Evolutionary conservation across 2,888 invertebrate genomes (phyloP), one percentile per base, ranked within the genome.

Genomic region (Drosophila lacicola): DNA sequence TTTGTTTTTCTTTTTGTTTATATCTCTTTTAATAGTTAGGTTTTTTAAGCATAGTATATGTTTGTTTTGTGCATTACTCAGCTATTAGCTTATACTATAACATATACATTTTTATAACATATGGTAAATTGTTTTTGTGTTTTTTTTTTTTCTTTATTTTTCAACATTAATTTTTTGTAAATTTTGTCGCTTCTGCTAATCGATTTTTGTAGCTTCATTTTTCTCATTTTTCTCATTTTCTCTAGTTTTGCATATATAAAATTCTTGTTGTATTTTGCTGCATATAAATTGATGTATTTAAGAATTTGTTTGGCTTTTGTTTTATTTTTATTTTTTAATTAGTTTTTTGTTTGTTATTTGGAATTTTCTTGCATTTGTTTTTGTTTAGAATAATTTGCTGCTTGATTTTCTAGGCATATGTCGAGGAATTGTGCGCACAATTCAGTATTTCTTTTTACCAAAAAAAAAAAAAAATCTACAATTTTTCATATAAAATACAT

Each of bases 31-130:
- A 75, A 85, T 72, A 85, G 86, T 83, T 89, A 85, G 86, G 82
- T 72, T 69, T 72, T 69, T 89, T 82, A 82, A 89, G 89, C 89
- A 89, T 82, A 87, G 74, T 76, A 56, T 62, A 45, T 66, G 34
- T 80, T 64, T 63, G 47, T 65, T 21, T 68, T 55, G 36, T 77
- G 62, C 75, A 80, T 70, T 72, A 46, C 88, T 89, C 82, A 68
- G 71, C 83, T 70, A 79, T 70, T 88, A 64, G 82, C 66, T 81
- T 84, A 73, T 56, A 82, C 17, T 70, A 78, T 78, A 80, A 87
- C 85, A 80, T 78, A 79, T 87, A 71, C 76, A 74, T 85, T 67
- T 70, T 67, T 70, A 76, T 78, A 74, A 68, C 79, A 74, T 75
- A 71, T 57, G 69, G 76, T 82, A 86, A 80, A 76, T 17, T 74